Percentiles rank a stretch among this genome's conserved stretches.
Conservation (phyloP, 2,797 vertebrate genomes). For the Gorsachius magnificus region DNA sequence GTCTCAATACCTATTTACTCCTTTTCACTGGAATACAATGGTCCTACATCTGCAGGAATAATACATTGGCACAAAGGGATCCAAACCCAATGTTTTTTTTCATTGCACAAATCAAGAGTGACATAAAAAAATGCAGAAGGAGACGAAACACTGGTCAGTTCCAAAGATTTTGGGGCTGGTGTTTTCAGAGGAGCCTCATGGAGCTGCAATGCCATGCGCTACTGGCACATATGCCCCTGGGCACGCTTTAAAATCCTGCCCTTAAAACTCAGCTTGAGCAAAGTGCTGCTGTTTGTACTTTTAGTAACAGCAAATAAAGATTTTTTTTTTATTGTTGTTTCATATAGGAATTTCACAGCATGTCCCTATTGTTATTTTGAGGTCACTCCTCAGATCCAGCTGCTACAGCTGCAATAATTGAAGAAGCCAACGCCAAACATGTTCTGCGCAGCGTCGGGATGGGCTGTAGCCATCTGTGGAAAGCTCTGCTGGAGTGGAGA, state of each 20-base stretch:
- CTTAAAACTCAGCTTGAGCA: slow-evolving; percentile 20
- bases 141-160: neutral
- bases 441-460: fast-evolving
- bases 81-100: fast-evolving
- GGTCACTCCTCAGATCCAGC: neutral
- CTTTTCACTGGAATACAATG: neutral
- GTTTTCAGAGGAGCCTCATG: neutral
- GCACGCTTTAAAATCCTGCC: neutral
- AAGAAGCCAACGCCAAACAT: neutral
- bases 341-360: neutral
- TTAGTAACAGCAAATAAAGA: slow-evolving; percentile 31
- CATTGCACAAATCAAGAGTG: neutral
- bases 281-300: slow-evolving; percentile 12
- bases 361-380: neutral
- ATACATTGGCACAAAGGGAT: neutral
- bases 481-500: neutral
- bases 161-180: neutral
- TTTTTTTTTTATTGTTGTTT: neutral
- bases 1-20: neutral
- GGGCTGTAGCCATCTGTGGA: neutral
- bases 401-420: neutral
- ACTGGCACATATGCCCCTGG: neutral
- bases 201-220: neutral
- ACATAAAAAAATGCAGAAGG: neutral
- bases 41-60: neutral